These are phyloP conservation scores for Tragelaphus strepsiceros DNA, from an alignment of 2,113 vertebrate species.

Conservation along the genomic window DNA sequence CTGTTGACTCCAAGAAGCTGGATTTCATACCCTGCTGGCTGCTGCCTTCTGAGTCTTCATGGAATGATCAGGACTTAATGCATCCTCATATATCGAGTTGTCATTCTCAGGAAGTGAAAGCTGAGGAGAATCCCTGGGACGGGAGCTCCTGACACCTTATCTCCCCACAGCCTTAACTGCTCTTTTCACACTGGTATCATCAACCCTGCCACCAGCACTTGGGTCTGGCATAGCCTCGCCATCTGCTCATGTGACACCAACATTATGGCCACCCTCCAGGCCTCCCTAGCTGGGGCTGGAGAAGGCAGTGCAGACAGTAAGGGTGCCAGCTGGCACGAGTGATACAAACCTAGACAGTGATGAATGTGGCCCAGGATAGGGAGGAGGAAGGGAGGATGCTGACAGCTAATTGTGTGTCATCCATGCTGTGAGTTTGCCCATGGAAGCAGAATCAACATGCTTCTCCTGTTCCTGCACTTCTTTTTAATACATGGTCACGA, in stretches of 20 bases:
- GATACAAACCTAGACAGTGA: conserved; percentile 20
- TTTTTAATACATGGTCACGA: background rate
- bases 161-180: background rate
- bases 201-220: conserved; percentile 1
- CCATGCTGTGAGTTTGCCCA: background rate
- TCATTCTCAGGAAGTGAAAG: background rate
- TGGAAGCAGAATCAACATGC: background rate
- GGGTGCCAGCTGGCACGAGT: conserved; percentile 50
- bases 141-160: background rate
- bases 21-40: background rate
- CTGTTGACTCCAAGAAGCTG: background rate
- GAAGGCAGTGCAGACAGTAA: background rate
- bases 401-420: background rate
- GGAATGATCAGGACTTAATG: background rate
- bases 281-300: conserved; percentile 21
- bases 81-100: background rate
- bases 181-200: background rate
- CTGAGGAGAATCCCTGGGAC: background rate
- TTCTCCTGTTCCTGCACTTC: background rate
- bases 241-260: conserved; percentile 61
- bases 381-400: background rate
- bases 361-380: background rate
- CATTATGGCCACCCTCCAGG: conserved; percentile 54
- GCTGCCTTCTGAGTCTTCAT: background rate
- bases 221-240: background rate